Conservation (phyloP, 2,113 vertebrate genomes). For the Tympanuchus pallidicinctus region DNA sequence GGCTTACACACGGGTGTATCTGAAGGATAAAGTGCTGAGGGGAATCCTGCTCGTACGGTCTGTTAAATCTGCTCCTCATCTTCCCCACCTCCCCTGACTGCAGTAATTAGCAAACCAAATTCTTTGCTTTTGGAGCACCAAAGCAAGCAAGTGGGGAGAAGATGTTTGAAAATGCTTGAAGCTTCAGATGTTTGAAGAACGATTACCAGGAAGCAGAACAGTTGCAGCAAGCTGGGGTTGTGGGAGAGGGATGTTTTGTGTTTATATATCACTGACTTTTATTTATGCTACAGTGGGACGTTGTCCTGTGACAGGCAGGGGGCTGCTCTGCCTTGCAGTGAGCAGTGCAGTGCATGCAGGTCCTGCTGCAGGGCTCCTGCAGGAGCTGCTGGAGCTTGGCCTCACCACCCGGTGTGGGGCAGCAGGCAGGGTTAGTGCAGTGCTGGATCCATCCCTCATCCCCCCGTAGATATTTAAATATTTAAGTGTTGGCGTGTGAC, state of each 20-base stretch:
- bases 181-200: background rate
- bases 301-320: background rate
- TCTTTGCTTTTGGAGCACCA: conserved; percentile 23
- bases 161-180: background rate
- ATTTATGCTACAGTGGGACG: background rate
- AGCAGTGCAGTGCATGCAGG: background rate
- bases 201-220: background rate
- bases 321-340: background rate
- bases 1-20: background rate
- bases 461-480: background rate
- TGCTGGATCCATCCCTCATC: accelerated
- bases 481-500: background rate
- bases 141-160: background rate
- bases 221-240: background rate
- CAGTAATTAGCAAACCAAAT: conserved; percentile 58
- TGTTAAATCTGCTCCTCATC: conserved; percentile 39
- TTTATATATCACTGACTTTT: background rate
- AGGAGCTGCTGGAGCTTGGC: background rate
- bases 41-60: background rate
- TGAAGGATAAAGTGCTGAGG: conserved; percentile 29
- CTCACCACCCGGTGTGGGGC: background rate
- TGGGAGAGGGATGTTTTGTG: background rate
- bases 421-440: background rate
- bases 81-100: conserved; percentile 34
- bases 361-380: background rate